phyloP scores from a whole-genome alignment of 30 jellyfish, hydroid and myxozoan genomes.

The Aurelia coerulea region DNA sequence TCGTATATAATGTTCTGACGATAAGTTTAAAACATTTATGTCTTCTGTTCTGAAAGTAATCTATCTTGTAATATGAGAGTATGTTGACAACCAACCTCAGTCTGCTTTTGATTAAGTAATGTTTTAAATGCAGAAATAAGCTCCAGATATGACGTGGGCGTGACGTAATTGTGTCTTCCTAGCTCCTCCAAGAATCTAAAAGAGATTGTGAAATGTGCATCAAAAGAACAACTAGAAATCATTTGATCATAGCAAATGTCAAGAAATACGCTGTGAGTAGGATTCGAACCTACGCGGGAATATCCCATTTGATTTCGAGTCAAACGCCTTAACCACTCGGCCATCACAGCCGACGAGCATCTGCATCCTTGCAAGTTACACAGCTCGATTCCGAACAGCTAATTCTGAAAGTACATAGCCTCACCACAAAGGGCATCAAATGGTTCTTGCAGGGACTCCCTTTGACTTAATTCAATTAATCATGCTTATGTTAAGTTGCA shows the following conservation, averaged over 20 bases:
- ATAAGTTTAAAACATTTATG: neutral
- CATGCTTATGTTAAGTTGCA: no score
- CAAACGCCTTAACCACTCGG: neutral
- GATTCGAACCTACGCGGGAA: no score
- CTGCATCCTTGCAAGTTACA: no score
- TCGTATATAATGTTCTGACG: neutral
- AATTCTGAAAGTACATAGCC: no score
- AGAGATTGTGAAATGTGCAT: neutral
- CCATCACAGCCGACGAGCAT: neutral
- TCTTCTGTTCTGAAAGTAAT: neutral
- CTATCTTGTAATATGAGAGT: neutral
- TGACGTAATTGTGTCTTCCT: slow-evolving; percentile 97
- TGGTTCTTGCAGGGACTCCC: no score
- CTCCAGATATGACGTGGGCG: slow-evolving; percentile 98
- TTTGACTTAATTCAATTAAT: no score
- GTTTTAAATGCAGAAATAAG: slow-evolving; percentile 88
- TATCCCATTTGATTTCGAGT: no score
- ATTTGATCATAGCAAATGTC: no score
- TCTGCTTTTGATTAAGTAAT: slow-evolving; percentile 83
- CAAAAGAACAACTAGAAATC: neutral
- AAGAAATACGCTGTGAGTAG: no score
- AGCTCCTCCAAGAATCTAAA: slow-evolving; percentile 85
- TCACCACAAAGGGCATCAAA: no score
- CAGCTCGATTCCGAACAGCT: no score
- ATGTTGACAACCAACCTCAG: slow-evolving; percentile 73